phyloP scores from a whole-genome alignment of 2,113 vertebrate species.

The Hypocryptadius cinnamomeus region DNA sequence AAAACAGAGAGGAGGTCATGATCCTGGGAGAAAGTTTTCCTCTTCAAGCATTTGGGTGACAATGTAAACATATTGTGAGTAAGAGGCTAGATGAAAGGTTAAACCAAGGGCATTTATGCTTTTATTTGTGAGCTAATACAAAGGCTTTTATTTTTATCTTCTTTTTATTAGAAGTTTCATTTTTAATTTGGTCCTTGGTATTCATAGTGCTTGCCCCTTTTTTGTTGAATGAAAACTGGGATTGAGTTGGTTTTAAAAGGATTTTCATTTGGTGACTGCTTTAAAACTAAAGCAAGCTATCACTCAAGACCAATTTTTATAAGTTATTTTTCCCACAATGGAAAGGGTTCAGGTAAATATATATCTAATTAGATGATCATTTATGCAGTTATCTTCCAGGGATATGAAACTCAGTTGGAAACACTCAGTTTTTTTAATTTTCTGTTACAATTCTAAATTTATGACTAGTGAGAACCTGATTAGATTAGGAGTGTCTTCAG shows the following conservation, averaged over 20 bases:
- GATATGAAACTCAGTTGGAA: neutral
- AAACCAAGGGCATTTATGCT: neutral
- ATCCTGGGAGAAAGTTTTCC: neutral
- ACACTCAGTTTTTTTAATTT: neutral
- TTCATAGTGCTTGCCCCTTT: neutral
- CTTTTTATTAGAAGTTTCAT: neutral
- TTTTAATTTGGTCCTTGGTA: neutral
- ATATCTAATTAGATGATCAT: neutral
- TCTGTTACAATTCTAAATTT: neutral
- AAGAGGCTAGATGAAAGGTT: neutral
- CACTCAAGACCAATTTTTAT: neutral
- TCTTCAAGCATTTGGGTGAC: neutral
- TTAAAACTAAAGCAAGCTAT: neutral
- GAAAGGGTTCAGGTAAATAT: neutral
- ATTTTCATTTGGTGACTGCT: neutral
- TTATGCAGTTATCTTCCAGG: neutral
- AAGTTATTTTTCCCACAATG: neutral
- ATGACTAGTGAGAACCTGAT: neutral
- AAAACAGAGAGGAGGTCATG: neutral
- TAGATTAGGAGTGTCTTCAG: constrained; percentile 14
- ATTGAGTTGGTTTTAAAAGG: neutral
- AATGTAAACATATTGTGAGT: neutral
- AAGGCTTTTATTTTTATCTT: neutral
- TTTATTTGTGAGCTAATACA: neutral
- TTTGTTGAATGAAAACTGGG: neutral